Base-by-base conservation (phyloP, 2,797 vertebrate species). In the Lepidocolaptes lacrymiger region DNA sequence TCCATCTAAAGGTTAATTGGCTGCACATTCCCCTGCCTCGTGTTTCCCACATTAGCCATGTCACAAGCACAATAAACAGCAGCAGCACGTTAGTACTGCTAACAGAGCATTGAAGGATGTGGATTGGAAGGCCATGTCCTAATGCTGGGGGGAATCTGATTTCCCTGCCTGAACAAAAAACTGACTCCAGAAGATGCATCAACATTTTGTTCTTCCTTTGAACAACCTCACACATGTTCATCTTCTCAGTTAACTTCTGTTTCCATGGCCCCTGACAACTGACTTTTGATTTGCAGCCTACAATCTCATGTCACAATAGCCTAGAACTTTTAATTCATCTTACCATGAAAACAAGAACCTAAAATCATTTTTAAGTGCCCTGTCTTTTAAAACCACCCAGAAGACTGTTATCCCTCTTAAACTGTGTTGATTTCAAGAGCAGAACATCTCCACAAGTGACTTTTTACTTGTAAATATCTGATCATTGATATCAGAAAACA, bases 1-100 rank as follows among this genome's bases (percentile, higher is more conserved):
- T 97, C 97, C 97, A 97, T 83, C 97, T 97, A 98, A 96, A 96
- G 97, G 96, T 48, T 41, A 90, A 58, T 82, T 32, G 69, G 19
- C 85, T 86, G 83, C 43, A 93, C 75, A 55, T 24, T 49, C 22
- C 59, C 26, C 46, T 58, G n/a, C 28, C n/a, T 56, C 21, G 8
- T 7, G 23, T 18, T 79, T 46, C 37, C 48, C 24, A 58, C 37
- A 16, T 8, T 19, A 27, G 23, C 74, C 51, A 6, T 9, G 43
- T 21, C 52, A n/a, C 7, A 76, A 66, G 27, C 17, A 34, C 18
- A 54, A 62, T 0, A 6, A 59, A 16, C 17, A 48, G 1, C n/a
- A n/a, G 34, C 59, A 18, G 39, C 39, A 56, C 4, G 12, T 11
- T 43, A 61, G 15, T 32, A 11, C 11, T 22, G 22, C 21, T 46